These are phyloP conservation scores for Zygothrica quintamaculata DNA, from an alignment of 2,888 invertebrate species.

Conservation along the genomic window DNA sequence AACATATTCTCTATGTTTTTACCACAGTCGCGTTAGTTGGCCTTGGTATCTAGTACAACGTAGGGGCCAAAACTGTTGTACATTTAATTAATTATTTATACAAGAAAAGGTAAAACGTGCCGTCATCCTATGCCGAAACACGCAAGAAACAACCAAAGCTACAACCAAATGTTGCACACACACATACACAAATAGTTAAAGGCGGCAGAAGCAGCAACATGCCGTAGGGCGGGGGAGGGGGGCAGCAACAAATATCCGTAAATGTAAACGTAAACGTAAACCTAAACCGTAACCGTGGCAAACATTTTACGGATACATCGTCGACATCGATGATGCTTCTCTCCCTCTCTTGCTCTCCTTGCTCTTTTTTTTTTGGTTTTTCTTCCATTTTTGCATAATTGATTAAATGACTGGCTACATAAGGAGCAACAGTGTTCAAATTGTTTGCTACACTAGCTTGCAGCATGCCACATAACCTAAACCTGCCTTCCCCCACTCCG, in stretches of 20 bases:
- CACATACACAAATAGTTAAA: background rate
- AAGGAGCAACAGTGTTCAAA: conserved; percentile 59
- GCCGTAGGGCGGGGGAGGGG: background rate
- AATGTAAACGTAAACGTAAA: conserved; percentile 14
- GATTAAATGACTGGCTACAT: conserved; percentile 83
- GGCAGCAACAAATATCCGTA: conserved; percentile 18
- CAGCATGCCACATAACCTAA: conserved; percentile 22
- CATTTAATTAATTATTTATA: conserved; percentile 81
- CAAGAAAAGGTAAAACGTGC: conserved; percentile 78
- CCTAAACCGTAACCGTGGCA: conserved; percentile 60
- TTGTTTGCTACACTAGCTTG: conserved; percentile 48
- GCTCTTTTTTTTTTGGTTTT: conserved; percentile 54
- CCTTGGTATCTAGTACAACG: background rate
- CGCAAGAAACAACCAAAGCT: conserved; percentile 49
- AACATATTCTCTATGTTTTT: too few relatives aligned
- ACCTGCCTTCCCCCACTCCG: background rate
- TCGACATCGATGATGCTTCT: conserved; percentile 58
- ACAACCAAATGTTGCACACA: conserved; percentile 28
- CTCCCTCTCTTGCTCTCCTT: conserved; percentile 65
- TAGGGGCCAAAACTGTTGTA: conserved; percentile 64
- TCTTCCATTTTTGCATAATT: conserved; percentile 83
- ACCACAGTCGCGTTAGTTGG: background rate
- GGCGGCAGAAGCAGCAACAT: background rate
- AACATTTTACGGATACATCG: conserved; percentile 77
- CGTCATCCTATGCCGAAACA: conserved; percentile 42